Evolutionary conservation across 2,888 invertebrate species (phyloP), one percentile per base, ranked within the genome.

Genomic region (Volucella bombylans): DNA sequence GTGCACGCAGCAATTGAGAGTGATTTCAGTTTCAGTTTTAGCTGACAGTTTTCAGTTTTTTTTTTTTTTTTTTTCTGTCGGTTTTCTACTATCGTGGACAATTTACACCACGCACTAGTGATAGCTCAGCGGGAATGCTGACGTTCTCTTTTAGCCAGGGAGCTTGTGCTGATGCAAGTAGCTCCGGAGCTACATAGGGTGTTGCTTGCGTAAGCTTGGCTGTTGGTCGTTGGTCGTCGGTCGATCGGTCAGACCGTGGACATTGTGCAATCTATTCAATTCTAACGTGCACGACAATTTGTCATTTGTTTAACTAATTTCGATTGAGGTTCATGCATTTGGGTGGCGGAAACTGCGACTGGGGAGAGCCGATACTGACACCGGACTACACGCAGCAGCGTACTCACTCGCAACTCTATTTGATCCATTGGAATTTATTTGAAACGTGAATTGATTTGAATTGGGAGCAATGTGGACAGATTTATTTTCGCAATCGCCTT

Each of bases 291-390:
- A 85, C 72, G 81, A 77, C 81, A 85, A 81, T 85, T 85, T 85
- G 81, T 85, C 83, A 85, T 85, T 85, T 85, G 81, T 64, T 81
- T 77, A 81, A 81, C 76, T 77, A 81, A 85, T 85, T 76, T 77
- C 76, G 76, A 81, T 81, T 81, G 81, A 62, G 31, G 54, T 49
- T 69, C 74, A 45, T 47, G 65, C 82, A 68, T 73, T 64, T n/a
- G 55, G 55, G n/a, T 39, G 59, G 14, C 8, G 55, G 23, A 2
- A 45, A 62, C 18, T 11, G 55, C 59, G 23, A 47, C 49, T 47
- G 23, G 18, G n/a, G 6, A 10, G 15, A 18, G 45, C 41, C 45
- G 59, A 2, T 14, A 57, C 43, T 12, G 41, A 52, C 12, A 14
- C 14, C 9, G 39, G 15, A 0, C 55, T 15, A 64, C 23, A 23